These are phyloP conservation scores for Mormyrus hasselquistii DNA, from an alignment of 2,797 vertebrate species.

Conservation along the genomic window DNA sequence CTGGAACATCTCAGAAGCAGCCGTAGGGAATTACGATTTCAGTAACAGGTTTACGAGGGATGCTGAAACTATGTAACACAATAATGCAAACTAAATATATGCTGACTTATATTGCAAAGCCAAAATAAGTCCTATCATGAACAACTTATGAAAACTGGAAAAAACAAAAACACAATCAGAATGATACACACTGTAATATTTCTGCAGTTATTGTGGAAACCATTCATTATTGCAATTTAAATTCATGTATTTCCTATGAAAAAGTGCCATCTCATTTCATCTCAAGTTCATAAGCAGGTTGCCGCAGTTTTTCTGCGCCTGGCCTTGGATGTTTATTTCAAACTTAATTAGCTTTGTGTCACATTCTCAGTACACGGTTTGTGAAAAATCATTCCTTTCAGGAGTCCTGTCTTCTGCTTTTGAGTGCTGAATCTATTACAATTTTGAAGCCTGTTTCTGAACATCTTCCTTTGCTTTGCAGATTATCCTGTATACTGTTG, in stretches of 20 bases:
- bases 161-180: neutral
- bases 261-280: neutral
- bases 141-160: neutral
- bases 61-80: neutral
- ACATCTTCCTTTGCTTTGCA: neutral
- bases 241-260: neutral
- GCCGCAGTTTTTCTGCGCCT: neutral
- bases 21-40: neutral
- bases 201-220: neutral
- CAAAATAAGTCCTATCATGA: neutral
- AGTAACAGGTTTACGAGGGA: neutral
- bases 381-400: neutral
- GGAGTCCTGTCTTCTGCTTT: neutral
- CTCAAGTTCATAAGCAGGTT: neutral
- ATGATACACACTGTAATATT: neutral
- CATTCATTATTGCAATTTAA: neutral
- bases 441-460: neutral
- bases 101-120: neutral
- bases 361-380: neutral
- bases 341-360: constrained; percentile 2
- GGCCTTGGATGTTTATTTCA: constrained; percentile 5
- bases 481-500: neutral
- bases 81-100: neutral
- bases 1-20: neutral
- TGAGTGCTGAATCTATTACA: neutral